phyloP scores from a whole-genome alignment of 37 sponge, comb jelly and placozoan species.

The Ianthella basta region DNA sequence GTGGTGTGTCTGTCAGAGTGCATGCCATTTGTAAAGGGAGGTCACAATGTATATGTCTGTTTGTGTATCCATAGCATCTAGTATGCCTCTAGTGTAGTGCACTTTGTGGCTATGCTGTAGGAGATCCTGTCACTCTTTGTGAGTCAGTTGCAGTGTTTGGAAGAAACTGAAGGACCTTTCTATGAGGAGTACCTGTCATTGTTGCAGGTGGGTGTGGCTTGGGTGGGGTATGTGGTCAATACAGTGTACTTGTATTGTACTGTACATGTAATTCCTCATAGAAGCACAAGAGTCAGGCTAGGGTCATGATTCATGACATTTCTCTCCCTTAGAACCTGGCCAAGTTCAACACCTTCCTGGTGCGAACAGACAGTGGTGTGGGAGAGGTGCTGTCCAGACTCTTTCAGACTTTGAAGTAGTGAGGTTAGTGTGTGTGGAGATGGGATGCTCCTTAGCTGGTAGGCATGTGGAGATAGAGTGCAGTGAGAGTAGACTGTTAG shows the following conservation, averaged over 20 bases:
- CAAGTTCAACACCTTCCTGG: slow-evolving; percentile 63
- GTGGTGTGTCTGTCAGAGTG: no score
- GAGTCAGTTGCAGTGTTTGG: slow-evolving; percentile 67
- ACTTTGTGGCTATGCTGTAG: slow-evolving; percentile 34
- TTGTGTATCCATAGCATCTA: no score
- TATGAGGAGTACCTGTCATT: slow-evolving; percentile 64
- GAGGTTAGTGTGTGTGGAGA: slow-evolving; percentile 58
- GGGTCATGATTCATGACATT: background rate
- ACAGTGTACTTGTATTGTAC: no score
- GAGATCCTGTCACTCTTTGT: slow-evolving; percentile 82
- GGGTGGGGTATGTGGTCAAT: no score
- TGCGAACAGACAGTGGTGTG: slow-evolving; percentile 65
- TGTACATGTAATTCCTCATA: no score
- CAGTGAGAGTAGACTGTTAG: no score
- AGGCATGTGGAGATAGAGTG: no score
- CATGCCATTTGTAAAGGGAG: no score
- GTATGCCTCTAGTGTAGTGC: no score
- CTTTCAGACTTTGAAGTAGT: slow-evolving; percentile 77
- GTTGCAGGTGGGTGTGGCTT: slow-evolving; percentile 58
- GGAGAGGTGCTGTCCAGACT: slow-evolving; percentile 66
- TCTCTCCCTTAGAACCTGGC: slow-evolving; percentile 52
- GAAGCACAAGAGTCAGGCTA: no score
- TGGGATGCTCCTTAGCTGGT: no score
- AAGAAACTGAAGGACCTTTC: slow-evolving; percentile 51
- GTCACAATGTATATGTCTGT: no score